These are phyloP conservation scores for Anguilla rostrata DNA, from an alignment of 2,113 vertebrate species.

Conservation along the genomic window DNA sequence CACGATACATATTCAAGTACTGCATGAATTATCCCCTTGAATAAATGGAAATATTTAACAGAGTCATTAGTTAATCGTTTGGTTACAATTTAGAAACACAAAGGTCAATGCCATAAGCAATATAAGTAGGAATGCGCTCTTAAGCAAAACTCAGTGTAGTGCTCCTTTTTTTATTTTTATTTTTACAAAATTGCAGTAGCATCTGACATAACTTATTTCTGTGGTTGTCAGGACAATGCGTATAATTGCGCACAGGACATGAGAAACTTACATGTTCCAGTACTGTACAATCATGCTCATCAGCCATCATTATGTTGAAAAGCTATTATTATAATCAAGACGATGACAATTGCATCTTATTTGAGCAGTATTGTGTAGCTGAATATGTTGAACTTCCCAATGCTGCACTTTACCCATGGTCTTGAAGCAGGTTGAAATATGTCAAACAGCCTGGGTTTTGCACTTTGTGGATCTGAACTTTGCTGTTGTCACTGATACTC, in stretches of 20 bases:
- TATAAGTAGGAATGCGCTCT: background rate
- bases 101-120: conserved; percentile 17
- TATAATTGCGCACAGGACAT: background rate
- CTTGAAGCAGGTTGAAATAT: background rate
- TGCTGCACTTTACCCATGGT: too few relatives aligned
- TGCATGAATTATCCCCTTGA: conserved; percentile 9
- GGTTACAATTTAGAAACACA: conserved; percentile 9
- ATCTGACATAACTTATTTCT: background rate
- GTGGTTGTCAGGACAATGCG: background rate
- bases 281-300: too few relatives aligned
- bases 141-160: background rate
- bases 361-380: too few relatives aligned
- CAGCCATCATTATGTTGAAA: too few relatives aligned
- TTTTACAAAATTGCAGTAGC: background rate
- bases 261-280: background rate
- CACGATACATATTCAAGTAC: conserved; percentile 4
- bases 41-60: conserved; percentile 1
- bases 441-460: background rate
- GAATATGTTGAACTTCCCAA: too few relatives aligned
- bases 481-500: background rate
- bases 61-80: conserved; percentile 23
- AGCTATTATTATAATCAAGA: too few relatives aligned
- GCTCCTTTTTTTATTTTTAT: background rate
- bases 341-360: too few relatives aligned
- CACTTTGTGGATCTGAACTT: background rate